phyloP scores from a whole-genome alignment of 2,113 vertebrate genomes.

The Nothocercus nigrocapillus region DNA sequence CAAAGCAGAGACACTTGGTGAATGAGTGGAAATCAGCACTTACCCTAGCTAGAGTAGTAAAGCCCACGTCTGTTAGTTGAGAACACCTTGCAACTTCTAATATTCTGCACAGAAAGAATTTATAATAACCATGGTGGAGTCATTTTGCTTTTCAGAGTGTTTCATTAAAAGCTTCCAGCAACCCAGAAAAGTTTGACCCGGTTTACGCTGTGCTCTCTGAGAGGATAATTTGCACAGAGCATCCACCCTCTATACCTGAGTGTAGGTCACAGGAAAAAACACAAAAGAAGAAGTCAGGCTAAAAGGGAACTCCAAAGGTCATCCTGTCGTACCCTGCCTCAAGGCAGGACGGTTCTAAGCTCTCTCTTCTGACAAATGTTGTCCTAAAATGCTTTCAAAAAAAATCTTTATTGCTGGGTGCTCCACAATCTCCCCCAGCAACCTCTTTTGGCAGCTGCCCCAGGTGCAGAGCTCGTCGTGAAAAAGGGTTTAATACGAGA shows the following conservation, averaged over 20 bases:
- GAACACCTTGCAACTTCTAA: slow-evolving; percentile 97
- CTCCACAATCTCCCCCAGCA: background rate
- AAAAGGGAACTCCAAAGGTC: background rate
- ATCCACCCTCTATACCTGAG: background rate
- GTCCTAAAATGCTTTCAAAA: background rate
- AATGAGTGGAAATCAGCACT: slow-evolving; percentile 42
- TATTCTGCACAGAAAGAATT: slow-evolving; percentile 84
- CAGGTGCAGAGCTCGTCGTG: background rate
- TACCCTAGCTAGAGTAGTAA: slow-evolving; percentile 95
- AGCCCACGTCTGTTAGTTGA: slow-evolving; percentile 96
- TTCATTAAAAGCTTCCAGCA: background rate
- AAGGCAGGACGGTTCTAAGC: background rate
- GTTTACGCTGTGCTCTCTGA: background rate
- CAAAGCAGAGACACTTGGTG: background rate
- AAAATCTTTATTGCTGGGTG: background rate
- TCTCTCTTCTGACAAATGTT: rapidly evolving
- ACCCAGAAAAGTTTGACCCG: background rate
- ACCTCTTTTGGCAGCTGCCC: background rate
- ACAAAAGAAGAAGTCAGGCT: background rate
- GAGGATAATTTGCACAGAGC: background rate
- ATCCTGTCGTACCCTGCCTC: rapidly evolving
- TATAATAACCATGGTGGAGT: background rate
- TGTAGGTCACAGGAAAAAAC: background rate
- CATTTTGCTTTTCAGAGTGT: background rate
- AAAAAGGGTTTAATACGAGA: background rate